Evolutionary conservation across 2,113 vertebrate genomes (phyloP), one percentile per base, ranked within the genome.

Genomic region (Plestiodon gilberti): DNA sequence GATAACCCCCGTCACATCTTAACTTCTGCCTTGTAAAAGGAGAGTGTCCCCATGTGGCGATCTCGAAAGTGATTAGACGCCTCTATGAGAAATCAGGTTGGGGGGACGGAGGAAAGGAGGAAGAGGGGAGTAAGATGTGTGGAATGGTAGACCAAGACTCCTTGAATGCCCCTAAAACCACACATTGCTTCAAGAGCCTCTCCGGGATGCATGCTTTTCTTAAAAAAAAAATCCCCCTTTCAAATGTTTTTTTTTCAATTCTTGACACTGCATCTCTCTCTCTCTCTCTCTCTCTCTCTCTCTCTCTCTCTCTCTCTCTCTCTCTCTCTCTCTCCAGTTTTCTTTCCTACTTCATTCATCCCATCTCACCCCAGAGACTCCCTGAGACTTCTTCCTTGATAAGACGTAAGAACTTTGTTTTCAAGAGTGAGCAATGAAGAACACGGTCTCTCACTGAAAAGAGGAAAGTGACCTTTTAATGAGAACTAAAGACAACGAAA

Each of bases 1-100:
- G 94, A 86, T 96, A 96, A 96, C 97, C 94, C 93, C 93, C 96
- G 93, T 96, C 96, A 96, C 95, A 95, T 96, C 94, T 97, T 96
- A 91, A 94, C 96, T 96, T 92, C 89, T 90, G 89, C 81, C 70
- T 70, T 88, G 93, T 87, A 93, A 93, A 91, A 93, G 88, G 61
- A 48, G 18, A 83, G 85, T 81, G 88, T 86, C 85, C 94, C 94
- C 78, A 89, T 92, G 38, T 87, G 85, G 95, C 92, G 91, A 92
- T 74, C 89, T 93, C 87, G 87, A 59, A 90, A 92, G 89, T 93
- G 93, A 93, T 90, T 74, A 89, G 90, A 71, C 80, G 76, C 61
- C 77, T 92, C 83, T 89, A 59, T 71, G 91, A 95, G 90, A 93
- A 94, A 88, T 82, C 83, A 80, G 61, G 59, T 85, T 87, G 38